Percentiles rank a stretch among this genome's conserved stretches.
These are phyloP conservation scores for Cyrtonyx montezumae DNA, from an alignment of 2,113 vertebrate genomes.

Conservation along the genomic window DNA sequence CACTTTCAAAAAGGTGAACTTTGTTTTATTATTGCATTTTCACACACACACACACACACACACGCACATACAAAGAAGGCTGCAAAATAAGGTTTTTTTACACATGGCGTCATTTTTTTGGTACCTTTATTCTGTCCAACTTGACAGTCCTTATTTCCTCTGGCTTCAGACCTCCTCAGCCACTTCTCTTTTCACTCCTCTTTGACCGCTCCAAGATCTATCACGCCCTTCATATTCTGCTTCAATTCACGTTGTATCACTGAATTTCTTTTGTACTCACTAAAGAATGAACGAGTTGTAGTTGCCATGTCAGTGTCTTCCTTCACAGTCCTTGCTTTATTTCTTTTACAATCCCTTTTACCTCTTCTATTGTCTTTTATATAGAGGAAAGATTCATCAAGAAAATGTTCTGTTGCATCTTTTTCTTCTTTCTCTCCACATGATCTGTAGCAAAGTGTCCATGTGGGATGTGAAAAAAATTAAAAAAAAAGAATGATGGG, in stretches of 20 bases:
- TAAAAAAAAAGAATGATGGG: fast-evolving
- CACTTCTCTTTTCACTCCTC: not conserved
- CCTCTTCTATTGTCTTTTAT: not conserved
- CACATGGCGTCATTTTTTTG: not conserved
- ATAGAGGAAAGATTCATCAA: not conserved
- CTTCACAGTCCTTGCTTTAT: not conserved
- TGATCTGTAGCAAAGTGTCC: not conserved
- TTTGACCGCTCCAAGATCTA: not conserved
- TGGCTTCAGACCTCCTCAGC: not conserved
- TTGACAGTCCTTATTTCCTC: not conserved
- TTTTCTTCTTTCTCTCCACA: not conserved
- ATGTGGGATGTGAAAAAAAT: not conserved
- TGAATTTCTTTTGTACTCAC: not conserved
- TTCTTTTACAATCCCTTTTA: not conserved
- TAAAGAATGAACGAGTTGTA: not conserved
- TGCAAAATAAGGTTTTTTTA: not conserved
- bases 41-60: too few relatives aligned
- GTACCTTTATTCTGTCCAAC: not conserved
- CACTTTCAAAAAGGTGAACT: not conserved
- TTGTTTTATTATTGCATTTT: not conserved
- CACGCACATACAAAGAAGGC: not conserved
- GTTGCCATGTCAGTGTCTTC: not conserved
- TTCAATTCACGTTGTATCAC: not conserved
- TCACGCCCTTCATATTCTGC: not conserved
- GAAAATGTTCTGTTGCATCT: not conserved